Base-by-base conservation (phyloP, 2,888 invertebrate species). In the Ariolimax columbianus region DNA sequence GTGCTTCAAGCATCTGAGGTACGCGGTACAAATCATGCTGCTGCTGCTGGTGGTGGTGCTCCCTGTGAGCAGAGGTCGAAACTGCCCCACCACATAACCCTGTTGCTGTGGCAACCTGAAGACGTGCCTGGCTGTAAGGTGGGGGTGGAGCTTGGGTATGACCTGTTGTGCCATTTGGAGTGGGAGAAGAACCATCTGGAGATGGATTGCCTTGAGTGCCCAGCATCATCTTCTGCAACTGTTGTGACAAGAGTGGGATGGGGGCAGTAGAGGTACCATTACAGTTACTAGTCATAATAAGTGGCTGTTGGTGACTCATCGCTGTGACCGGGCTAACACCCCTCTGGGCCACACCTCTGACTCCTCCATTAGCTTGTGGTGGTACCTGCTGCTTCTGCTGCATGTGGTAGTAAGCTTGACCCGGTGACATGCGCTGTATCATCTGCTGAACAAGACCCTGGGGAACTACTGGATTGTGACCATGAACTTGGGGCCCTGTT, bases 381-480 rank as follows among this genome's bases (percentile, higher is more conserved):
- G 82, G 33, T 23, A 66, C 43, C 51, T 81, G 84, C 43, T 72
- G 84, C 19, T 85, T 82, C 55, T 84, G 84, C 26, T 40, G 59
- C 47, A 82, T 73, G 66, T 85, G 80, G 73, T 77, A 82, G 47
- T 66, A 55, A 0, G 79, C 43, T 47, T 86, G 86, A 38, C 86
- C 86, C 7, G 97, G 97, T 33, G 97, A 96, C 95, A 97, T 97
- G 86, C 97, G 95, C 91, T 97, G 96, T 90, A 97, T 95, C 94
- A 96, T 95, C 92, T 96, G 96, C 91, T 96, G 96, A 93, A 96
- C 90, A 66, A 88, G 77, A 97, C 96, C 92, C 87, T 80, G 92
- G 79, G 86, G 91, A 17, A 88, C 85, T 33, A 77, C 83, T 23
- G 30, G 59, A 43, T 77, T 83, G 26, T 77, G 77, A 30, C 77